Base-by-base conservation (phyloP, 2,113 vertebrate genomes). In the Buteo buteo region DNA sequence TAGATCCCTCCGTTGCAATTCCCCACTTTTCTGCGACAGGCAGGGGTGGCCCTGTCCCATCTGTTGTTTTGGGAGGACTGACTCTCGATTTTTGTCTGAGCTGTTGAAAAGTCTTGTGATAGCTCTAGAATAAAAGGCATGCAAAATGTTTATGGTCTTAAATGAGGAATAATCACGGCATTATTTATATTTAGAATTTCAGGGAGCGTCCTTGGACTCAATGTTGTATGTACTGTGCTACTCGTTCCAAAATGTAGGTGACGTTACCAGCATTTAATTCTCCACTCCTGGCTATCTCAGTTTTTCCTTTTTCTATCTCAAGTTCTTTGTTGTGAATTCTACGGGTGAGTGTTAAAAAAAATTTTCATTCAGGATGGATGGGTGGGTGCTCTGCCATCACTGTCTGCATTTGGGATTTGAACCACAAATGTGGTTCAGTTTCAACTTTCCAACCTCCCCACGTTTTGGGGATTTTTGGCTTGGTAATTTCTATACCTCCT, bases 1-100 rank as follows among this genome's bases (percentile, higher is more conserved):
- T 58, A 71, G 83, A 55, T 88, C 83, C 81, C 86, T 67, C 42
- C 73, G 25, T 40, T 89, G 77, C 61, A 93, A 89, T 94, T 87
- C 93, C 25, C 29, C 15, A 21, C 65, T 93, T 72, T 74, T 40
- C 93, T 65, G 54, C 5, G 0, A 58, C 66, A 76, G 54, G 42
- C 81, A 92, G 45, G 49, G 29, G 29, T 62, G 78, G 89, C 57
- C 62, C 29, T 57, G 45, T 28, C 86, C 89, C 86, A 93, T 87
- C 94, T 95, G 86, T 89, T 91, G 40, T 94, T 95, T 93, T 57
- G 92, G 90, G 38, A 91, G 36, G 21, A 40, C 6, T 81, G 89
- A 64, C 61, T 85, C 74, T 69, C 81, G 91, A 3, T 70, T 88
- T 91, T 91, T 94, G 61, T 20, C 57, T 91, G 77, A 93, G 73